A percentile compares a stretch with the other conserved stretches of the same genome.
phyloP scores from a whole-genome alignment of 2,113 vertebrate genomes.

The Antidorcas marsupialis region DNA sequence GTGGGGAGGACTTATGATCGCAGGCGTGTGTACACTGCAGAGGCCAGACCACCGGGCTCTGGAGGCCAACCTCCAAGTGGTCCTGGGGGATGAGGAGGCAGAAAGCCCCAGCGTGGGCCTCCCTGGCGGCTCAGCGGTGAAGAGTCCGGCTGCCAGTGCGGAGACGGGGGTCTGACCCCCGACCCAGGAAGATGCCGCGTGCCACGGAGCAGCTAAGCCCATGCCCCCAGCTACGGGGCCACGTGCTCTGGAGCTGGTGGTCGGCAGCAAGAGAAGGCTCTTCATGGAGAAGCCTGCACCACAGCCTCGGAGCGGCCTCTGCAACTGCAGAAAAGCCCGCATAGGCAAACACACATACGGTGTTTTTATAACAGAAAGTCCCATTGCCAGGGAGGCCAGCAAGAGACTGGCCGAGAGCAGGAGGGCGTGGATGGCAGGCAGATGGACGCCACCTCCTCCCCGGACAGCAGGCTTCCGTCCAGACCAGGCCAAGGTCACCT shows the following conservation, averaged over 20 bases:
- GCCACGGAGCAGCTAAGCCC: not conserved
- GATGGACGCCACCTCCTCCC: not conserved
- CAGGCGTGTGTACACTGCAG: slow-evolving; percentile 35
- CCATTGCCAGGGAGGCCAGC: not conserved
- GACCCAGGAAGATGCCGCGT: not conserved
- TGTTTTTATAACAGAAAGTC: not conserved
- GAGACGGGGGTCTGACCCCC: not conserved
- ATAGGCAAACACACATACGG: rapidly evolving
- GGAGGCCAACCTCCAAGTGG: not conserved
- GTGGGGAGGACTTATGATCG: slow-evolving; percentile 50
- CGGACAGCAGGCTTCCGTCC: not conserved
- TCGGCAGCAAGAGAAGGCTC: not conserved
- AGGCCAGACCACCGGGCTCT: not conserved
- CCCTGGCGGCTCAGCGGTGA: not conserved
- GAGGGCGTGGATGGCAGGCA: not conserved
- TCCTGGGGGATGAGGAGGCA: not conserved
- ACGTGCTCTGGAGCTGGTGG: not conserved
- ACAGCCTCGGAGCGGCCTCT: not conserved
- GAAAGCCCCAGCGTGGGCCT: not conserved
- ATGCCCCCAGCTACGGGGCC: not conserved
- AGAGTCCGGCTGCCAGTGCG: not conserved
- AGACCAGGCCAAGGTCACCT: not conserved
- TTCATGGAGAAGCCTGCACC: not conserved
- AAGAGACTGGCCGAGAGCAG: rapidly evolving
- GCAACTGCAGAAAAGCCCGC: rapidly evolving